Evolutionary conservation across 2,797 vertebrate species (phyloP), one percentile per base, ranked within the genome.

Genomic region (Capromys pilorides): DNA sequence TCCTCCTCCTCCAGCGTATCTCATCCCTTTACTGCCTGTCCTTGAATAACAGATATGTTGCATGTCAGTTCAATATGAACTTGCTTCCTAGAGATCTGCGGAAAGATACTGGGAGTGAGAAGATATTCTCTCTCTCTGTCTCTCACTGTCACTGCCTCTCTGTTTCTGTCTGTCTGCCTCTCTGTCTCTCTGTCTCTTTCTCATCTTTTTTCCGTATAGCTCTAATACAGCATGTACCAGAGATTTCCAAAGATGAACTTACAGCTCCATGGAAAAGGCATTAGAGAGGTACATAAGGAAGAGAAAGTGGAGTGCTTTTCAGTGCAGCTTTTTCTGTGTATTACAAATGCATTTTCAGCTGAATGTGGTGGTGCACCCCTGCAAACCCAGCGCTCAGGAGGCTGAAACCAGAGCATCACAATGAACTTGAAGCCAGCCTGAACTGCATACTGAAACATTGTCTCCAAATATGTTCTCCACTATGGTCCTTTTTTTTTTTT

Each of bases 181-280:
- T 67, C 14, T 64, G 10, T 28, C 62, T 61, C 59, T 61, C 59
- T 57, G 57, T 59, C 57, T 57, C 14, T 59, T 16, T 45, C 1
- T 88, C 4, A 51, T 57, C 5, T n/a, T 73, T 22, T 61, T 22
- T 18, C 5, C 21, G 24, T 61, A 21, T 93, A 66, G 31, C 13
- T 84, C 54, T 59, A 96, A 89, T 1, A 62, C 18, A 5, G 4
- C n/a, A 59, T 54, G 26, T 45, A 41, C 8, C 45, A 64, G 45
- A 33, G 8, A 95, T 80, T 96, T 94, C 22, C 80, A 85, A 87
- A 73, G 5, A 28, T 90, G 0, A 85, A 31, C 18, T 39, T 90
- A 12, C 14, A 59, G 12, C 78, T 84, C 26, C 9, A 79, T 73
- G 21, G 73, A 84, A 39, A 67, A 83, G 85, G 28, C 6, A 62